Evolutionary conservation across 2,797 vertebrate species (phyloP), one percentile per base, ranked within the genome.

Genomic region (Catostomus latipinnis): DNA sequence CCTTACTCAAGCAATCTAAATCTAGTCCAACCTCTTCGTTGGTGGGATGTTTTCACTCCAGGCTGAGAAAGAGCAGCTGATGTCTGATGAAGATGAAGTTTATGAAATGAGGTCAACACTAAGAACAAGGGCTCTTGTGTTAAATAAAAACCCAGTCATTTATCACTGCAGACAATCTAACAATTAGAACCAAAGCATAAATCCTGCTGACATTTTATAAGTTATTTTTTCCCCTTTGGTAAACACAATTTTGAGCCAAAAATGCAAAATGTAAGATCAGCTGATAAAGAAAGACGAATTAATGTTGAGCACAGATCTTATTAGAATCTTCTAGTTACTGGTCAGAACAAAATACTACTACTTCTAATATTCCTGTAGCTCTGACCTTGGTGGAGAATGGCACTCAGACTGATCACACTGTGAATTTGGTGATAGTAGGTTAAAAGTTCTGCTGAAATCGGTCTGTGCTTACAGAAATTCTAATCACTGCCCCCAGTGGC

Each of bases 51-150:
- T 81, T 80, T 78, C 54, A 74, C 77, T 74, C 69, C 56, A 57
- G 69, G 11, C 78, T 84, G 82, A 86, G 82, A 84, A 81, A 78
- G 65, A 80, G 74, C 85, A 84, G 85, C 74, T 83, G 60, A 80
- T 72, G 80, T 71, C 76, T 82, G 60, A 53, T 56, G 4, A 79
- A 8, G 45, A 74, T 80, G 53, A 76, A 63, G 54, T 71, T 79
- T 65, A 72, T 7, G 46, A 70, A 84, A 78, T 5, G 56, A 76
- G 84, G 80, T 82, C 84, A 82, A 43, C 46, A 8, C 18, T 18
- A 14, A 75, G 71, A 82, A 86, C 70, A 82, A 84, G 74, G 80
- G 56, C 77, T 78, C 71, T 45, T 83, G 78, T 84, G 79, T 84
- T 62, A 78, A 71, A 73, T 58, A 52, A 66, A 78, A 80, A 50